Conservation (phyloP, 1,140 invertebrate genomes). For the honey bee (Apis mellifera) region DNA sequence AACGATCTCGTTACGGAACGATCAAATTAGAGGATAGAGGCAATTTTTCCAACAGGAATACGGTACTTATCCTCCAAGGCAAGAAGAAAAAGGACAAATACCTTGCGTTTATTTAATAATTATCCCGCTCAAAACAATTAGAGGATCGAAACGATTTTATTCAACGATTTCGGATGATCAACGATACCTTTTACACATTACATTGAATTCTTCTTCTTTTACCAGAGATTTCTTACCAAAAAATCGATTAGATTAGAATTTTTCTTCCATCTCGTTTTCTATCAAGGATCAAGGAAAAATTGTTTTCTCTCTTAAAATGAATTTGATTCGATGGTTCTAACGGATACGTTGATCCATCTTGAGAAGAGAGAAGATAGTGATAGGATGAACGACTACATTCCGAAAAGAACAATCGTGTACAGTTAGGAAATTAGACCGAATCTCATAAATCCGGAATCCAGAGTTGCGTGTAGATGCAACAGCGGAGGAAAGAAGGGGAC, state of each 20-base stretch:
- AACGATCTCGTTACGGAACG: constrained; percentile 13
- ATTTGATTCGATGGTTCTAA: neutral
- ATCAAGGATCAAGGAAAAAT: neutral
- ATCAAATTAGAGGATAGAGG: neutral
- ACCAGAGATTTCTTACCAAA: neutral
- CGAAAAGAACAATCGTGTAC: constrained; percentile 37
- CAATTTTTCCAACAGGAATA: constrained; percentile 17
- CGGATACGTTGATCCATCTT: constrained; percentile 4
- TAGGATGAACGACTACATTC: neutral
- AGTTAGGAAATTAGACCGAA: constrained; percentile 9
- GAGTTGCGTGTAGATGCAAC: neutral
- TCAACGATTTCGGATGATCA: neutral
- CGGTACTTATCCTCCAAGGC: constrained; percentile 2
- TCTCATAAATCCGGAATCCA: constrained; percentile 12
- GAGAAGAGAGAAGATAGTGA: neutral
- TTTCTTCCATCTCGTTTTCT: neutral
- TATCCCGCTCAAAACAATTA: neutral
- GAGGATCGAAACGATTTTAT: neutral
- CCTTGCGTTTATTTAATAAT: constrained; percentile 26
- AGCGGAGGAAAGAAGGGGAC: neutral
- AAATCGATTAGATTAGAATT: neutral
- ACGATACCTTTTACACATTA: neutral
- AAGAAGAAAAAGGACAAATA: neutral
- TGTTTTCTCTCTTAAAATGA: neutral
- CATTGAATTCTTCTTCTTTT: too few relatives aligned